Evolutionary conservation across 2,888 invertebrate species (phyloP), one percentile per base, ranked within the genome.

Genomic region (Plemyria rubiginata): DNA sequence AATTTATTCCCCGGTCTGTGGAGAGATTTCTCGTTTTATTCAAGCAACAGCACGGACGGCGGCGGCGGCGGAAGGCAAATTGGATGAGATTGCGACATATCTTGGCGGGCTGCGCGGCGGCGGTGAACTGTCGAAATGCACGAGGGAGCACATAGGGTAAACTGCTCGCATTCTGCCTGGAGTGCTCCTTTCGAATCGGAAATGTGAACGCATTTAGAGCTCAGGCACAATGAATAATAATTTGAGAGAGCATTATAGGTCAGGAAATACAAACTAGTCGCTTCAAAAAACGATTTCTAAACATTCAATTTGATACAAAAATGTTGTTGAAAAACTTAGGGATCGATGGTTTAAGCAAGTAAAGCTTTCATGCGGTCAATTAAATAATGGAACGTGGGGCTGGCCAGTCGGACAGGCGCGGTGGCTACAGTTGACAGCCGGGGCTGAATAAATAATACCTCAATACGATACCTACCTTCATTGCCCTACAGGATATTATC

Each of bases 71-170:
- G 84, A 80, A 88, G 85, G 87, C 85, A 89, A 91, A 90, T 90
- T 91, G 89, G 90, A 89, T 86, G 79, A 85, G 86, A 90, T 88
- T 90, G 90, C 86, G 88, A 90, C 88, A 88, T 88, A 90, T 88
- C 87, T 89, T 80, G 79, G 83, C 80, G 83, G 80, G 82, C 84
- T 82, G 22, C 22, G 22, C 22, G 80, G 79, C 84, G 83, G 82
- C 81, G 79, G 81, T 76, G 80, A 85, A 83, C 84, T 87, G 86
- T 81, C 84, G 85, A 88, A 88, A 86, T 85, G 85, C 85, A 84
- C 86, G 80, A 75, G 84, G 81, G 82, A 84, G 78, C 80, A 78
- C 72, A 78, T 76, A 79, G 82, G 81, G 84, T 87, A 87, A 88
- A 88, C 86, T 85, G 86, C 81, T 86, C 81, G 80, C 78, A 85